Evolutionary conservation across 1,140 invertebrate genomes (phyloP).

Genomic region (Ostrea denselamellosa): DNA sequence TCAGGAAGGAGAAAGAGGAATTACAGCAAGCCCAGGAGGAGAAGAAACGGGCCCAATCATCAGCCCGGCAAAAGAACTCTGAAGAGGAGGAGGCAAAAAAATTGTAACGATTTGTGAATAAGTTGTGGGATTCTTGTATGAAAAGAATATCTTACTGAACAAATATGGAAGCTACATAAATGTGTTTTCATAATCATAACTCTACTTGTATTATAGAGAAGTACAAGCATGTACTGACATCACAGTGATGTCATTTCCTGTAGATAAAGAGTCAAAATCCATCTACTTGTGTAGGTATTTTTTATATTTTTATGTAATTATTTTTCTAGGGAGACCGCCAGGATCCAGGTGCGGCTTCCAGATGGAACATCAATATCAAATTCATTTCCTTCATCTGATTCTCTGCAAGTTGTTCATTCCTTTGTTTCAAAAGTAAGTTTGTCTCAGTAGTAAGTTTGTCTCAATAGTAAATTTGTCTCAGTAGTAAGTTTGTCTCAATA

Average conservation of each 20-base stretch:
- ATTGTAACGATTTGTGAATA: constrained; percentile 65
- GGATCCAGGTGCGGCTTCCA: constrained; percentile 91
- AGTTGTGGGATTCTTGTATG: neutral
- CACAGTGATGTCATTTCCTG: too few species aligned
- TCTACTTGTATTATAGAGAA: too few species aligned
- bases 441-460: too few species aligned
- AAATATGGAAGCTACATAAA: neutral
- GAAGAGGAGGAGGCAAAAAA: constrained; percentile 70
- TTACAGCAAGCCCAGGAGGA: constrained; percentile 68
- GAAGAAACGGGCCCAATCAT: constrained; percentile 66
- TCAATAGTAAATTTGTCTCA: too few species aligned
- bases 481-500: too few species aligned
- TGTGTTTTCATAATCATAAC: too few species aligned
- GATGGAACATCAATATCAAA: constrained; percentile 86
- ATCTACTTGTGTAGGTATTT: neutral
- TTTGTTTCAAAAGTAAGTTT: constrained; percentile 81
- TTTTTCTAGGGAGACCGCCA: constrained; percentile 78
- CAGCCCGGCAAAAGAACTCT: constrained; percentile 67
- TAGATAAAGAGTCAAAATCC: too few species aligned
- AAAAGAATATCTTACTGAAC: neutral
- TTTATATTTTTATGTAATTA: neutral
- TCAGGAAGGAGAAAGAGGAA: constrained; percentile 73
- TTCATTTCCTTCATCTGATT: constrained; percentile 82
- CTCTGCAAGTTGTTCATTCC: constrained; percentile 81
- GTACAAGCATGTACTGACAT: too few species aligned